phyloP scores from a whole-genome alignment of 2,888 invertebrate species.

The Apocheima hispidaria region DNA sequence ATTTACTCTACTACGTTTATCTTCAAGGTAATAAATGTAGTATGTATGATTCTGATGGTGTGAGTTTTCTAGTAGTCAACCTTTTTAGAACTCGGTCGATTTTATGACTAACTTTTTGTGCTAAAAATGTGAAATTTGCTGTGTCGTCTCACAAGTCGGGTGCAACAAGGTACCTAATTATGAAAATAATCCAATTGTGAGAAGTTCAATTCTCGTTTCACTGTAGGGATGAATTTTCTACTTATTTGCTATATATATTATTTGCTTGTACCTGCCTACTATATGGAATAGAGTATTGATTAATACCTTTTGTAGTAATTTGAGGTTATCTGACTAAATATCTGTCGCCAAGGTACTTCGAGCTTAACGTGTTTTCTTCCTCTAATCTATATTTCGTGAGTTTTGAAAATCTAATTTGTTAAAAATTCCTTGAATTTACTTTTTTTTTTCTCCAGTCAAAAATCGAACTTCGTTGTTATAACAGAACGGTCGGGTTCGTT shows the following conservation, averaged over 20 bases:
- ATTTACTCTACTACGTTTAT: not conserved
- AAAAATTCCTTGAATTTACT: slow-evolving; percentile 16
- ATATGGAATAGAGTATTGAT: slow-evolving; percentile 9
- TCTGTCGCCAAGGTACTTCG: slow-evolving; percentile 13
- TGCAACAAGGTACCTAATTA: no score
- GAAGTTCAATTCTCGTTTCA: no score
- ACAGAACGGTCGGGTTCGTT: no score
- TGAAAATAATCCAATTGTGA: no score
- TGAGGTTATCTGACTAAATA: slow-evolving; percentile 9
- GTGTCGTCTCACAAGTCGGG: no score
- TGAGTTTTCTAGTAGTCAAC: no score
- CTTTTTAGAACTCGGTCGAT: no score
- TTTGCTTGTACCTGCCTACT: not conserved
- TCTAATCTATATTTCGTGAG: slow-evolving; percentile 18
- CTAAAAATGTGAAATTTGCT: no score
- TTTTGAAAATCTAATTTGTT: slow-evolving; percentile 18
- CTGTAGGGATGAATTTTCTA: not conserved
- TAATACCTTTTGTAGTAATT: slow-evolving; percentile 9
- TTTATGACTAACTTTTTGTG: no score
- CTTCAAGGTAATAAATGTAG: not conserved
- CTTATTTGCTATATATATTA: not conserved
- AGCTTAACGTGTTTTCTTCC: slow-evolving; percentile 10
- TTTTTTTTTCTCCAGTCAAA: slow-evolving; percentile 7
- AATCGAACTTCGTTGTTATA: not conserved
- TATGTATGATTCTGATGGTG: no score